Evolutionary conservation across 23 tunicate species (phyloP).

Genomic region (Ciona savignyi): DNA sequence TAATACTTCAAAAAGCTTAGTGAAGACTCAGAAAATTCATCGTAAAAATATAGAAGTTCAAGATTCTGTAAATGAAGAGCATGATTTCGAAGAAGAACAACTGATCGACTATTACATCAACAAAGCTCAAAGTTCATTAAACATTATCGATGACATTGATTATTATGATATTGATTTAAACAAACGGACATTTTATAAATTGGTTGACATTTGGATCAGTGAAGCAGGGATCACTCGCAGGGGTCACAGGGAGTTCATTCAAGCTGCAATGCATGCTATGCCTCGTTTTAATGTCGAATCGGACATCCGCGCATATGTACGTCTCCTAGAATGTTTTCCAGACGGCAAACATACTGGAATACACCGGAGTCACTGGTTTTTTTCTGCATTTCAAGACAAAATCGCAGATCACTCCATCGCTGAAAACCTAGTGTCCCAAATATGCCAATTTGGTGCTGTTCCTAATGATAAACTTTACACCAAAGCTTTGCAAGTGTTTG

Average conservation of each 20-base stretch:
- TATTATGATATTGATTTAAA: slow-evolving; percentile 66
- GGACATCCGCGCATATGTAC: slow-evolving; percentile 63
- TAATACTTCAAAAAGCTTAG: background rate
- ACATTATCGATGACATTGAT: slow-evolving; percentile 55
- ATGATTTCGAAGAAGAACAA: slow-evolving; percentile 6
- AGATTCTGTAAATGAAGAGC: background rate
- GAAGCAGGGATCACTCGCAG: slow-evolving; percentile 65
- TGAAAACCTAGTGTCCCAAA: slow-evolving; percentile 18
- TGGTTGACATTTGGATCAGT: slow-evolving; percentile 81
- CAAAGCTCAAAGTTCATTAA: slow-evolving; percentile 62
- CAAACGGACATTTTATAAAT: slow-evolving; percentile 65
- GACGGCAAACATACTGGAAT: slow-evolving; percentile 78
- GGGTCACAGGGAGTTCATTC: slow-evolving; percentile 82
- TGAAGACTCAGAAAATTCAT: background rate
- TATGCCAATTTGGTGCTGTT: slow-evolving; percentile 30
- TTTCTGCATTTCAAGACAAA: slow-evolving; percentile 69
- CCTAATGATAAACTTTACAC: slow-evolving; percentile 54
- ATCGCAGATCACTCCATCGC: slow-evolving; percentile 70
- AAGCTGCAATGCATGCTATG: slow-evolving; percentile 46
- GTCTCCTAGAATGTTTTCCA: slow-evolving; percentile 80
- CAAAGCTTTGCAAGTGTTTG: slow-evolving; percentile 53
- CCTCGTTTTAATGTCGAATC: slow-evolving; percentile 57
- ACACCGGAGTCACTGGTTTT: slow-evolving; percentile 49
- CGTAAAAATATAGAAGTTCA: background rate
- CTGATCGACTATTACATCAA: slow-evolving; percentile 55